Percentiles rank a stretch among this genome's conserved stretches.
These are phyloP conservation scores for Cremastinae sp. DNA, from an alignment of 2,888 invertebrate species.

Conservation along the genomic window DNA sequence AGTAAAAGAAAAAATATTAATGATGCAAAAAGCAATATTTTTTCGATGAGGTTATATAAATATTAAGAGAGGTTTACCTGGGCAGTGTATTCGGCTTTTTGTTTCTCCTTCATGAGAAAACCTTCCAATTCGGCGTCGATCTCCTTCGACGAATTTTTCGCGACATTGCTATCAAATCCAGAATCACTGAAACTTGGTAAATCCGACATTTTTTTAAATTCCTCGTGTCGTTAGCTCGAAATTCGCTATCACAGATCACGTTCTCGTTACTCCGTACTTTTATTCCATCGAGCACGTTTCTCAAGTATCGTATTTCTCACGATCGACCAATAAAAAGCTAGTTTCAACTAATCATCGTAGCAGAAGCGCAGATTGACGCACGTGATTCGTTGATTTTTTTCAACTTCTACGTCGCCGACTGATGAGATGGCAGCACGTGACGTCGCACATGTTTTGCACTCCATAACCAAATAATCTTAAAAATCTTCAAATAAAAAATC, in stretches of 20 bases:
- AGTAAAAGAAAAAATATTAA: slow-evolving; percentile 4
- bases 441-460: not conserved
- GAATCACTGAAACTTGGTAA: slow-evolving; percentile 66
- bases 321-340: not conserved
- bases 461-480: slow-evolving; percentile 25
- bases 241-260: slow-evolving; percentile 6
- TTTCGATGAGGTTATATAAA: slow-evolving; percentile 44
- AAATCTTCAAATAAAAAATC: slow-evolving; percentile 1
- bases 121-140: slow-evolving; percentile 90
- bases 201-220: slow-evolving; percentile 70
- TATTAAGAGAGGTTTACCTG: slow-evolving; percentile 83
- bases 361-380: not conserved
- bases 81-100: slow-evolving; percentile 93
- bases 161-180: slow-evolving; percentile 67
- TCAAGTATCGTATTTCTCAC: not conserved
- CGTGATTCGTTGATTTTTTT: no score
- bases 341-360: not conserved
- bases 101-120: slow-evolving; percentile 91
- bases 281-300: not conserved
- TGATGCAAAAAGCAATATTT: not conserved
- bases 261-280: slow-evolving; percentile 17
- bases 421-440: no score
- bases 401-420: not conserved
- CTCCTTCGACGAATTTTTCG: slow-evolving; percentile 77
- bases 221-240: slow-evolving; percentile 28